phyloP scores from a whole-genome alignment of 2,113 vertebrate species.

The Clinocottus analis region DNA sequence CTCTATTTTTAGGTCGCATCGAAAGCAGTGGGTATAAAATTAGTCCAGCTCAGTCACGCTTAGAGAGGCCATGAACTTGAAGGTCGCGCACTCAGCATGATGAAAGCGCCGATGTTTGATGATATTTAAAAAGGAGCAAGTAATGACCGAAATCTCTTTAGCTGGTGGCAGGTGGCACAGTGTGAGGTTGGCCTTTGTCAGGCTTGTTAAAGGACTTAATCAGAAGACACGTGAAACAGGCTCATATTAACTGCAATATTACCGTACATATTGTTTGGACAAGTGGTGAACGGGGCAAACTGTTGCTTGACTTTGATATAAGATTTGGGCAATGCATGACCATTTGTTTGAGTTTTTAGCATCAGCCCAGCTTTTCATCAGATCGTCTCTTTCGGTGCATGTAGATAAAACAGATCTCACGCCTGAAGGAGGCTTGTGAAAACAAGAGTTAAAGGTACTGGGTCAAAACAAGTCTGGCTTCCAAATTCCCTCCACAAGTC shows the following conservation, averaged over 20 bases:
- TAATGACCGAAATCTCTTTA: conserved; percentile 79
- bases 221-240: conserved; percentile 44
- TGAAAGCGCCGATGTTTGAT: conserved; percentile 70
- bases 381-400: neutral
- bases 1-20: conserved; percentile 82
- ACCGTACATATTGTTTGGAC: conserved; percentile 2
- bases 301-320: neutral
- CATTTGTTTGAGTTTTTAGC: neutral
- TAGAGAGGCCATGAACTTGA: conserved; percentile 64
- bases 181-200: conserved; percentile 59
- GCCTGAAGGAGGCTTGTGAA: neutral
- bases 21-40: conserved; percentile 71
- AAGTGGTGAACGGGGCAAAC: conserved; percentile 6
- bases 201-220: conserved; percentile 65
- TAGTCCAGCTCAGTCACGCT: conserved; percentile 65
- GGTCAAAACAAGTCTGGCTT: conserved; percentile 38
- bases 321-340: neutral
- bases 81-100: conserved; percentile 68
- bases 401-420: neutral
- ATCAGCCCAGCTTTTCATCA: neutral
- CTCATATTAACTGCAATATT: conserved; percentile 41
- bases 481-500: conserved; percentile 41
- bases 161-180: conserved; percentile 67
- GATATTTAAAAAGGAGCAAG: conserved; percentile 75
- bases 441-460: neutral